phyloP scores from a whole-genome alignment of 2,888 invertebrate species.

The Drosophila demipolita region DNA sequence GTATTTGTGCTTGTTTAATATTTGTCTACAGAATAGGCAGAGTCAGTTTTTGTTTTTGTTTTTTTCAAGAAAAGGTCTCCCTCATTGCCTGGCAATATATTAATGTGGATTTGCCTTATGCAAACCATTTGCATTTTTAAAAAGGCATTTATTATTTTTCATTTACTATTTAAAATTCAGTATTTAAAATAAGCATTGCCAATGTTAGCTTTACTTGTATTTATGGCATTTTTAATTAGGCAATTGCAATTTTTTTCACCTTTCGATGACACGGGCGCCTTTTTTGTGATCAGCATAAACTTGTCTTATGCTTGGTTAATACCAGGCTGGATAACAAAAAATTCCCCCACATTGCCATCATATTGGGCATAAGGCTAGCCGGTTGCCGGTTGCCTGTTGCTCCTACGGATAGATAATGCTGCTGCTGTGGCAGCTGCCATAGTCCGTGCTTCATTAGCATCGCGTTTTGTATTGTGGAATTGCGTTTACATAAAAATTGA shows the following conservation, averaged over 20 bases:
- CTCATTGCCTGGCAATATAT: background rate
- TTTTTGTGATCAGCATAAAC: constrained; percentile 43
- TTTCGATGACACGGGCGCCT: constrained; percentile 41
- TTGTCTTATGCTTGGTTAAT: constrained; percentile 43
- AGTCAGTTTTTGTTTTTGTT: constrained; percentile 34
- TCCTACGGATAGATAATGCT: constrained; percentile 3
- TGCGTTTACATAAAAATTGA: constrained; percentile 70
- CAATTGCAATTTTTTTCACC: constrained; percentile 47
- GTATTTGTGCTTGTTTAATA: constrained; percentile 49
- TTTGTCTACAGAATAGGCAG: constrained; percentile 55
- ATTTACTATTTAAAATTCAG: constrained; percentile 25
- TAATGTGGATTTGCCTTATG: constrained; percentile 53
- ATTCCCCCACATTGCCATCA: constrained; percentile 31
- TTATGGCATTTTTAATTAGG: constrained; percentile 76
- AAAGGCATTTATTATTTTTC: constrained; percentile 53
- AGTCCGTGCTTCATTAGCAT: constrained; percentile 70
- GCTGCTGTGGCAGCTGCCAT: constrained; percentile 36
- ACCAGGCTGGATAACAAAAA: constrained; percentile 24
- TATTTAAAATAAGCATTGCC: constrained; percentile 49
- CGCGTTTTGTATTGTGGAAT: constrained; percentile 63
- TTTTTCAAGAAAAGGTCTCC: constrained; percentile 48
- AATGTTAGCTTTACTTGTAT: constrained; percentile 35
- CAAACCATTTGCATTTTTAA: constrained; percentile 43
- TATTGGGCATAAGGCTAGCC: constrained; percentile 61
- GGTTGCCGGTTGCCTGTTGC: constrained; percentile 34